These are phyloP conservation scores for Misgurnus anguillicaudatus DNA, from an alignment of 2,113 vertebrate species.

Conservation along the genomic window DNA sequence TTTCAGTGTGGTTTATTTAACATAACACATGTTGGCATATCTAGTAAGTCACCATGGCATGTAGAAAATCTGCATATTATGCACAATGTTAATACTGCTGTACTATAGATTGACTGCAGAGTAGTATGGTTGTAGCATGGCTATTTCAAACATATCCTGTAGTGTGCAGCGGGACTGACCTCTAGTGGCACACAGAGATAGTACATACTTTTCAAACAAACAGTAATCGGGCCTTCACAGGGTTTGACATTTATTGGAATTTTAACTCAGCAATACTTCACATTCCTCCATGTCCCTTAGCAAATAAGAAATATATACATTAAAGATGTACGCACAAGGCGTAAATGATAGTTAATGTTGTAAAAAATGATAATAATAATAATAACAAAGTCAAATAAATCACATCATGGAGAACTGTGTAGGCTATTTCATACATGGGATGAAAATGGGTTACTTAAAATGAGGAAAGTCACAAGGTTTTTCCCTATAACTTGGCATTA, in stretches of 20 bases:
- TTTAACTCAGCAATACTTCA: conserved; percentile 69
- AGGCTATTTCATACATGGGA: conserved; percentile 34
- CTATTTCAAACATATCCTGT: no score
- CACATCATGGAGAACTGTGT: conserved; percentile 24
- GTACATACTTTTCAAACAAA: conserved; percentile 2
- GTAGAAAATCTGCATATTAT: no score
- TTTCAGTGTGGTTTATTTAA: no score
- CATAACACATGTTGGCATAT: no score
- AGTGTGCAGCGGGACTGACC: neutral
- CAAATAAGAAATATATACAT: conserved; percentile 70
- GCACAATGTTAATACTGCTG: no score
- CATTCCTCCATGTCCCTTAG: conserved; percentile 72
- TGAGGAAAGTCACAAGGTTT: conserved; percentile 26
- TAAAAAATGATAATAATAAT: conserved; percentile 42
- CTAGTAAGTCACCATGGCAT: no score
- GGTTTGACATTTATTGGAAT: conserved; percentile 77
- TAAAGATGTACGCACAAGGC: conserved; percentile 62
- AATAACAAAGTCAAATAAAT: conserved; percentile 61
- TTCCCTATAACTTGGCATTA: conserved; percentile 67
- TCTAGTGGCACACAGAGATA: neutral
- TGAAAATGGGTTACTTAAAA: conserved; percentile 49
- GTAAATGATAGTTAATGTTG: conserved; percentile 56
- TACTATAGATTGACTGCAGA: no score
- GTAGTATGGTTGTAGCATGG: no score
- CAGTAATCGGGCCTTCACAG: conserved; percentile 12